phyloP scores from a whole-genome alignment of 2,113 vertebrate species.

The Scomber japonicus region DNA sequence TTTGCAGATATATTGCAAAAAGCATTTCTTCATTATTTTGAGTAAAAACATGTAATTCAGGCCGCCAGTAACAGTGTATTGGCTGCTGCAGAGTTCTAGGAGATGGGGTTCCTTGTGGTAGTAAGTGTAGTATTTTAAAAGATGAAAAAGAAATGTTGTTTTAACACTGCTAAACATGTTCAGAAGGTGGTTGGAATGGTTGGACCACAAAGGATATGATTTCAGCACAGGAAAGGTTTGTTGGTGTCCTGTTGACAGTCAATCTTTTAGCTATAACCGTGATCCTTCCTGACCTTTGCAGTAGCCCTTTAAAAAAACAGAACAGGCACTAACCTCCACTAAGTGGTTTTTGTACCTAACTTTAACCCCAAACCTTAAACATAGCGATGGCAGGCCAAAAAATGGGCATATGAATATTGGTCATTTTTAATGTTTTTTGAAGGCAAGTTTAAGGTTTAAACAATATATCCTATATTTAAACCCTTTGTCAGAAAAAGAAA shows the following conservation, averaged over 20 bases:
- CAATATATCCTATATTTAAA: too few species aligned
- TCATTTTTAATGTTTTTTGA: too few species aligned
- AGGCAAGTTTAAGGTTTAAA: too few species aligned
- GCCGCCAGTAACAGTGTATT: too few species aligned
- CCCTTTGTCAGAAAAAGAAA: too few species aligned
- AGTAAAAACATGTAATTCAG: too few species aligned
- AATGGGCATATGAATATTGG: neutral
- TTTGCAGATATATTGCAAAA: neutral
- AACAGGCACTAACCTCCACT: neutral
- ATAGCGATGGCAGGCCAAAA: neutral
- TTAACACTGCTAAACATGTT: neutral
- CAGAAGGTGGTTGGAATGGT: neutral
- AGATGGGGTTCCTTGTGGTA: neutral
- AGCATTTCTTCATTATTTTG: neutral
- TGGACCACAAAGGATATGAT: neutral
- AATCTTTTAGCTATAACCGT: neutral
- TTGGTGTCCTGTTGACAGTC: neutral
- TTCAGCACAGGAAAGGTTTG: neutral
- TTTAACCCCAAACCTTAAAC: neutral
- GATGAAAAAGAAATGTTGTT: neutral
- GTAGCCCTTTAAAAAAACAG: too few species aligned
- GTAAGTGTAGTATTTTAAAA: too few species aligned
- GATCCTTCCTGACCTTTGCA: neutral
- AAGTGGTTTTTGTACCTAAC: neutral
- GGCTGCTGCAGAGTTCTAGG: too few species aligned